phyloP scores from a whole-genome alignment of 1,140 invertebrate genomes.

The Orius laevigatus region DNA sequence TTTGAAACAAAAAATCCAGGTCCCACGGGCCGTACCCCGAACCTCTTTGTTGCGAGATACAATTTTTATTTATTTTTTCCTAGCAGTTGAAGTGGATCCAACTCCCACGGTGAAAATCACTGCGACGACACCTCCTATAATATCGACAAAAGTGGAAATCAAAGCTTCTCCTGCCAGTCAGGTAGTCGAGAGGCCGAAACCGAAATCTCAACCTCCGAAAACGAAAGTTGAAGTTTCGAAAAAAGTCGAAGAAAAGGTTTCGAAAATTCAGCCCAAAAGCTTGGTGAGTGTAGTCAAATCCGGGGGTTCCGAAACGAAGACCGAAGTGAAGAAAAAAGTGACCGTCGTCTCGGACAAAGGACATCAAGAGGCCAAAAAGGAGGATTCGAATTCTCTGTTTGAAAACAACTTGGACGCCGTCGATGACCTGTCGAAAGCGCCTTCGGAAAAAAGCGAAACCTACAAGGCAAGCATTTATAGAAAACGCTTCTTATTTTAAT shows the following conservation, averaged over 20 bases:
- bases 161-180: constrained; percentile 19
- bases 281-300: constrained; percentile 19
- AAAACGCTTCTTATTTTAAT: neutral
- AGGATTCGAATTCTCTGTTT: no score
- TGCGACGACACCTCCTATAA: constrained; percentile 20
- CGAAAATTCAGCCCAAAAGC: constrained; percentile 19
- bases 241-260: constrained; percentile 33
- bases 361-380: constrained; percentile 19
- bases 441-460: constrained; percentile 60
- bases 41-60: no score
- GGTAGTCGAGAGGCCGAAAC: neutral
- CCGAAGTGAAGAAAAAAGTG: constrained; percentile 10
- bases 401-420: constrained; percentile 53
- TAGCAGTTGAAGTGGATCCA: constrained; percentile 10
- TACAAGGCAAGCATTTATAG: constrained; percentile 35
- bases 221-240: constrained; percentile 10
- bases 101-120: constrained; percentile 16
- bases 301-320: neutral
- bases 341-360: neutral
- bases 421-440: constrained; percentile 64
- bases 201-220: neutral
- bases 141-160: constrained; percentile 30
- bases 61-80: constrained; percentile 13
- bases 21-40: no score
- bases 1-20: no score